Conservation (phyloP, 2,888 invertebrate species). For the Apodemia zela region DNA sequence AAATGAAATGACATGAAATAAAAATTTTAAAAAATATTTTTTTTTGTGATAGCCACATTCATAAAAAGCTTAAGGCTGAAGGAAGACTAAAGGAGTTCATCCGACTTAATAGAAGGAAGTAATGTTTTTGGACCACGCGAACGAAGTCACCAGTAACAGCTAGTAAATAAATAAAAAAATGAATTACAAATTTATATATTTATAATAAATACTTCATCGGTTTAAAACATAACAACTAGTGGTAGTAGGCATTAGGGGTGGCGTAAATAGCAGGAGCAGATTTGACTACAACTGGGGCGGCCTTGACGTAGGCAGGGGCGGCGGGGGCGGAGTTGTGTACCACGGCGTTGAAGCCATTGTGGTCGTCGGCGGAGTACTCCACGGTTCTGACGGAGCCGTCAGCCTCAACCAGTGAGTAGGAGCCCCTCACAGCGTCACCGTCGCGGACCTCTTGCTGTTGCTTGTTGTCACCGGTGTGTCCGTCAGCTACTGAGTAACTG, state of each 20-base stretch:
- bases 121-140: too few species aligned
- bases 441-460: constrained; percentile 68
- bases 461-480: constrained; percentile 74
- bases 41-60: too few species aligned
- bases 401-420: constrained; percentile 71
- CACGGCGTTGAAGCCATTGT: constrained; percentile 60
- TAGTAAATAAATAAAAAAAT: too few species aligned
- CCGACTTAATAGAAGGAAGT: too few species aligned
- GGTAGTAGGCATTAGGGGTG: constrained; percentile 47
- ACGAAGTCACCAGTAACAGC: too few species aligned
- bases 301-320: constrained; percentile 47
- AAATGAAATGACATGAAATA: too few species aligned
- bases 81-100: too few species aligned
- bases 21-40: too few species aligned
- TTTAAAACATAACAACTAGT: constrained; percentile 29
- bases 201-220: constrained; percentile 10
- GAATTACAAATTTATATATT: neutral
- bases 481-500: constrained; percentile 72
- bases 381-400: constrained; percentile 74
- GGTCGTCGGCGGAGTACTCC: constrained; percentile 70
- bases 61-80: too few species aligned
- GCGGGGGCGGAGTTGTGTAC: constrained; percentile 54
- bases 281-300: constrained; percentile 44
- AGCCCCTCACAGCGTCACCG: constrained; percentile 71
- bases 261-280: constrained; percentile 40